phyloP scores from a whole-genome alignment of 2,797 vertebrate species.

The Ammospiza maritima region DNA sequence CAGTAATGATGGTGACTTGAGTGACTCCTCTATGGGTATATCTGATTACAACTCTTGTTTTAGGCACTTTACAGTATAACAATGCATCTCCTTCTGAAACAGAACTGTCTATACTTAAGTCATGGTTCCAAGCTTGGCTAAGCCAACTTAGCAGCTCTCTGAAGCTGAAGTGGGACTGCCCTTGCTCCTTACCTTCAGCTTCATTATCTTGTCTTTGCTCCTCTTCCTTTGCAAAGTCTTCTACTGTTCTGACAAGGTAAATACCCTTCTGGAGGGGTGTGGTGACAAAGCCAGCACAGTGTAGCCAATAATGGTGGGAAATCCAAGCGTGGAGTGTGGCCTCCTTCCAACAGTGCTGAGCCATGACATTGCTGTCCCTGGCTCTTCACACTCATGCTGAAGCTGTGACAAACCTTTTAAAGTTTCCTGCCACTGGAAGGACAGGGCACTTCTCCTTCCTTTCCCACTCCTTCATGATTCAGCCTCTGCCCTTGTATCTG shows the following conservation, averaged over 20 bases:
- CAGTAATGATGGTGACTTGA: neutral
- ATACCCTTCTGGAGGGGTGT: neutral
- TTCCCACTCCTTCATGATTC: neutral
- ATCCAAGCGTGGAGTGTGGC: neutral
- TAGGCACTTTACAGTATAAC: neutral
- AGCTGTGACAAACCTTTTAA: neutral
- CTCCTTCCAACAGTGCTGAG: neutral
- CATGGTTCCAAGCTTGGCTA: neutral
- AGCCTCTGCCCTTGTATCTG: neutral
- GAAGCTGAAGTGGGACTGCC: neutral
- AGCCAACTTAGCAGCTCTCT: neutral
- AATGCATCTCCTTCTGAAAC: neutral
- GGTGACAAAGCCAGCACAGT: neutral
- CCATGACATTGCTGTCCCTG: neutral
- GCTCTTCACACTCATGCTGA: neutral
- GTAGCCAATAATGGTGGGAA: neutral
- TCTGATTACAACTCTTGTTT: neutral
- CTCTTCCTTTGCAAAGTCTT: neutral
- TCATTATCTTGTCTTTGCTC: neutral
- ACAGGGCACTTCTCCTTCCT: neutral
- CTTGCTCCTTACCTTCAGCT: neutral
- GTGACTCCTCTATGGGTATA: neutral
- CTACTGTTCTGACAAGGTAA: neutral
- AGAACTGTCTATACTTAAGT: neutral
- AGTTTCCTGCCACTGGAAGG: neutral